phyloP scores from a whole-genome alignment of 2,113 vertebrate genomes.

The Oncorhynchus tshawytscha region DNA sequence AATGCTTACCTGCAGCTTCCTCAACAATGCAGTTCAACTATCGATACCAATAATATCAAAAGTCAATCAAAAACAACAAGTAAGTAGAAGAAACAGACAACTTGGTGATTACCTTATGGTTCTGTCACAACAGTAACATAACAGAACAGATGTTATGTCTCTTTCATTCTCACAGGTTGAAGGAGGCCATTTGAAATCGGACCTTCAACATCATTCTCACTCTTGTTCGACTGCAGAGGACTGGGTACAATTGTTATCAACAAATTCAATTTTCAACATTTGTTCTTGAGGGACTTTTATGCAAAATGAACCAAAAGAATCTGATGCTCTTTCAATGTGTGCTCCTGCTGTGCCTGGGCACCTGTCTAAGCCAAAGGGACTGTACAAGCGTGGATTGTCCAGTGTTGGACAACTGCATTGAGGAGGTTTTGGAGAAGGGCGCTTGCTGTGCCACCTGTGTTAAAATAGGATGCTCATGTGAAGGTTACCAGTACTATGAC shows the following conservation, averaged over 20 bases:
- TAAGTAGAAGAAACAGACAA: too few species aligned
- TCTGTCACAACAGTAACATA: too few species aligned
- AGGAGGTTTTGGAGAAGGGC: constrained; percentile 76
- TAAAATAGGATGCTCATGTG: constrained; percentile 84
- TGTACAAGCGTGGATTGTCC: constrained; percentile 84
- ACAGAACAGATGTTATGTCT: neutral
- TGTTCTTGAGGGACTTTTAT: neutral
- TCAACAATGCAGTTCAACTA: too few species aligned
- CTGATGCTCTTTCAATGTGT: constrained; percentile 36
- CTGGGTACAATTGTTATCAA: neutral
- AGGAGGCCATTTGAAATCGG: constrained; percentile 11
- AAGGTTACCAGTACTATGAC: constrained; percentile 97
- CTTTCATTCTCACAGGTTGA: constrained; percentile 44
- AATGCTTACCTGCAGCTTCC: too few species aligned
- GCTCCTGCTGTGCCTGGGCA: constrained; percentile 51
- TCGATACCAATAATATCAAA: too few species aligned
- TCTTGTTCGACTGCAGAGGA: neutral
- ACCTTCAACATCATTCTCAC: neutral
- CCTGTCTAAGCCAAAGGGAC: constrained; percentile 69
- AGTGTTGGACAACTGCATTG: constrained; percentile 81
- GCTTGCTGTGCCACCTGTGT: constrained; percentile 85
- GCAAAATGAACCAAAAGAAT: constrained; percentile 65
- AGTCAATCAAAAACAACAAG: too few species aligned
- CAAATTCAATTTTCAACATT: neutral
- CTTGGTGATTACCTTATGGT: too few species aligned